Percentiles rank a stretch among this genome's conserved stretches.
Evolutionary conservation across 2,113 vertebrate species (phyloP).

Genomic region (Callithrix jacchus): DNA sequence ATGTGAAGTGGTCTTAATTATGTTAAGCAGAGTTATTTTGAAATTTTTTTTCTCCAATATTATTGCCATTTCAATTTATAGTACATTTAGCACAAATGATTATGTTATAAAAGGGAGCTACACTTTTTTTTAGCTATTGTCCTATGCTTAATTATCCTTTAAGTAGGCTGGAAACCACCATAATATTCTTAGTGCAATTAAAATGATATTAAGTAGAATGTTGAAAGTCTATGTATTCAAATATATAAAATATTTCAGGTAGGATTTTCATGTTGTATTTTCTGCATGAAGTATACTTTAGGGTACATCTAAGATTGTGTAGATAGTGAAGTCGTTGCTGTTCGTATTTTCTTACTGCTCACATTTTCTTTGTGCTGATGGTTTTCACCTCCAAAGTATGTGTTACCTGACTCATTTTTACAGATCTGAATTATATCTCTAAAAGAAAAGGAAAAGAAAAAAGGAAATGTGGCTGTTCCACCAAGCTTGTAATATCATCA

Average conservation of each 20-base stretch:
- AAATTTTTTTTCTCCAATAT: conserved; percentile 58
- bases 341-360: background rate
- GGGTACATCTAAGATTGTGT: background rate
- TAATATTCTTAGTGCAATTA: conserved; percentile 61
- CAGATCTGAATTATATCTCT: background rate
- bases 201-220: conserved; percentile 53
- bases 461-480: background rate
- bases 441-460: background rate
- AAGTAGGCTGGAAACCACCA: conserved; percentile 48
- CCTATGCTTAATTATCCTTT: conserved; percentile 64
- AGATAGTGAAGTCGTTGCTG: background rate
- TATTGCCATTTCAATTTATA: conserved; percentile 67
- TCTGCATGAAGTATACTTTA: background rate
- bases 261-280: background rate
- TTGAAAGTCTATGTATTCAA: conserved; percentile 41
- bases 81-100: conserved; percentile 56
- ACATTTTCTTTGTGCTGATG: background rate
- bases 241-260: conserved; percentile 35
- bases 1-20: conserved; percentile 36
- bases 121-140: conserved; percentile 55
- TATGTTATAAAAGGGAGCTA: conserved; percentile 52
- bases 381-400: background rate
- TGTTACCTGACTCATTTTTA: background rate
- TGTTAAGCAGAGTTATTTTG: conserved; percentile 24
- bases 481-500: background rate